These are phyloP conservation scores for Cancer borealis DNA, from an alignment of 2,888 invertebrate genomes.

Conservation along the genomic window DNA sequence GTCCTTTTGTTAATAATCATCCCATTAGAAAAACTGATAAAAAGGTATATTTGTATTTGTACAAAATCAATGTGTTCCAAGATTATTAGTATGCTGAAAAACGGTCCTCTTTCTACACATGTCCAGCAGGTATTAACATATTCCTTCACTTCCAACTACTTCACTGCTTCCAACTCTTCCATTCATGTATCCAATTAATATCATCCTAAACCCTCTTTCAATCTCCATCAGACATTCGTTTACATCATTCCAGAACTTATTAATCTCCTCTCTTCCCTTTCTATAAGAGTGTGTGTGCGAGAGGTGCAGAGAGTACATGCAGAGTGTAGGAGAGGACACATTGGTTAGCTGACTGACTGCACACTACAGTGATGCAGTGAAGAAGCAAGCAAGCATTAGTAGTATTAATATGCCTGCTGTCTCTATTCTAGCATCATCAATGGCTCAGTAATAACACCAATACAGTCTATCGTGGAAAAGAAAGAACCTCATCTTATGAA, in stretches of 20 bases:
- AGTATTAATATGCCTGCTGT: not conserved
- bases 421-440: not conserved
- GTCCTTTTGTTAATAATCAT: not conserved
- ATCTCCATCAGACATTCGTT: no score
- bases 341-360: not conserved
- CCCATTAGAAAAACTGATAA: not conserved
- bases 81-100: not conserved
- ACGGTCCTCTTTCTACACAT: no score
- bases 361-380: not conserved
- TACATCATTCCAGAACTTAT: no score
- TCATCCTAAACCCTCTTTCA: no score
- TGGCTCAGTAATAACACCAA: not conserved
- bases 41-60: not conserved
- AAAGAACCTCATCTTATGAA: not conserved
- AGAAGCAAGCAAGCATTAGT: not conserved
- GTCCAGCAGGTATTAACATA: no score
- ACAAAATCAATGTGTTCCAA: not conserved
- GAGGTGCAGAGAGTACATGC: not conserved
- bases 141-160: no score
- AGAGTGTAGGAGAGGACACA: slow-evolving; percentile 1
- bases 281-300: not conserved
- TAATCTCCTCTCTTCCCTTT: not conserved
- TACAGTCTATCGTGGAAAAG: not conserved
- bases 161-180: no score
- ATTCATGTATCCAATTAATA: no score